Evolutionary conservation across 2,797 vertebrate species (phyloP), one percentile per base, ranked within the genome.

Genomic region (Anguilla anguilla): DNA sequence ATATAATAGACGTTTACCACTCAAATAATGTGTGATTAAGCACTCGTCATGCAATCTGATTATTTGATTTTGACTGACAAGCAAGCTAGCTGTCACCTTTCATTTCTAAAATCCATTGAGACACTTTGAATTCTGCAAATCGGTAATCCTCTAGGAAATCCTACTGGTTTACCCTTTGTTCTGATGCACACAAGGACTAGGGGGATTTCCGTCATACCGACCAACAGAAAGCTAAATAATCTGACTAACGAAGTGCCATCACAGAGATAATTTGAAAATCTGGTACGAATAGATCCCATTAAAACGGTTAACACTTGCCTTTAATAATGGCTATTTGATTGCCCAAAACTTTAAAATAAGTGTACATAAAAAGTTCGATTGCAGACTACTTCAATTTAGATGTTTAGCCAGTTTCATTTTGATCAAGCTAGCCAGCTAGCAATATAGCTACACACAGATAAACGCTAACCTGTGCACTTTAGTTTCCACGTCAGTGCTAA

Each of bases 91-190:
- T 72, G 69, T 72, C 69, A 72, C 28, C 69, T 35, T 31, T 35
- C 9, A 72, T 72, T 72, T 72, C 64, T 69, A 69, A 69, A 69
- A 69, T 69, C 69, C 69, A 31, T 31, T 35, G 69, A 31, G 69
- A 72, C 69, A 28, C 74, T 79, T 46, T n/a, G 43, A 51, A n/a
- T 49, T 49, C 22, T 82, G 22, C 79, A 82, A 82, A 49, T 82
- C 43, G 51, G 79, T 82, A 22, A 49, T 82, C 79, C 79, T 51
- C 6, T 35, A 13, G 46, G 43, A 82, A 49, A 82, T 82, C 79
- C 39, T 35, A 82, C 43, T n/a, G 25, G 46, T 82, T 82, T 79
- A 43, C 11, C 35, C 74, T 46, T 51, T 82, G 79, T 51, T 82
- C 43, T 82, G 43, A 82, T 82, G 10, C 43, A 25, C 22, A n/a